phyloP scores from a whole-genome alignment of 2,113 vertebrate genomes.

The Scalopus aquaticus region DNA sequence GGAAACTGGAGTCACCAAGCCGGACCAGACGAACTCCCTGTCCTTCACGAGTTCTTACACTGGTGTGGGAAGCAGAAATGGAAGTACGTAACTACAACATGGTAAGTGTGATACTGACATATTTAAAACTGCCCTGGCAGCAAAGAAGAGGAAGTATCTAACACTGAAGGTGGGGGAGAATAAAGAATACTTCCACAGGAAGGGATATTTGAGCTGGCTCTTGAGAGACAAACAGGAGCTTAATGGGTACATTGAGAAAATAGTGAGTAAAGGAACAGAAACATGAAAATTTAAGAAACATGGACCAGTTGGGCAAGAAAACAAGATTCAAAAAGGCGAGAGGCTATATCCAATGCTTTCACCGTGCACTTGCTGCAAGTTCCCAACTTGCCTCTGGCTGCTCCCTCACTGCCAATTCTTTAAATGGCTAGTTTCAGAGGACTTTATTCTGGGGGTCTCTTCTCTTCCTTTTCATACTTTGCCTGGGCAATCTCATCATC shows the following conservation, averaged over 20 bases:
- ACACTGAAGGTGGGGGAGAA: slow-evolving; percentile 21
- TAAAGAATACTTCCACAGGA: slow-evolving; percentile 17
- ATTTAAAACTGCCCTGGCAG: not conserved
- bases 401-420: not conserved
- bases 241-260: slow-evolving; percentile 7
- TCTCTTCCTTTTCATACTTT: slow-evolving; percentile 13
- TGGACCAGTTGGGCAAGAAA: not conserved
- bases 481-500: slow-evolving; percentile 16
- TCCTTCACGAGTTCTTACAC: slow-evolving; percentile 26
- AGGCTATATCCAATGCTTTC: not conserved
- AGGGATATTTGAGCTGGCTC: slow-evolving; percentile 9
- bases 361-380: not conserved
- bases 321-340: slow-evolving; percentile 4
- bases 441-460: not conserved
- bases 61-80: slow-evolving; percentile 9
- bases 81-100: not conserved
- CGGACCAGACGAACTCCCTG: not conserved
- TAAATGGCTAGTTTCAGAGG: not conserved
- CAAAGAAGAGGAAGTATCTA: slow-evolving; percentile 9
- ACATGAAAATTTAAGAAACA: slow-evolving; percentile 46
- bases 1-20: not conserved
- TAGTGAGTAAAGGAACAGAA: slow-evolving; percentile 35
- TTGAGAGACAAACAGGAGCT: not conserved
- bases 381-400: not conserved
- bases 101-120: not conserved